phyloP scores from a whole-genome alignment of 2,797 vertebrate species.

The Danio aesculapii region DNA sequence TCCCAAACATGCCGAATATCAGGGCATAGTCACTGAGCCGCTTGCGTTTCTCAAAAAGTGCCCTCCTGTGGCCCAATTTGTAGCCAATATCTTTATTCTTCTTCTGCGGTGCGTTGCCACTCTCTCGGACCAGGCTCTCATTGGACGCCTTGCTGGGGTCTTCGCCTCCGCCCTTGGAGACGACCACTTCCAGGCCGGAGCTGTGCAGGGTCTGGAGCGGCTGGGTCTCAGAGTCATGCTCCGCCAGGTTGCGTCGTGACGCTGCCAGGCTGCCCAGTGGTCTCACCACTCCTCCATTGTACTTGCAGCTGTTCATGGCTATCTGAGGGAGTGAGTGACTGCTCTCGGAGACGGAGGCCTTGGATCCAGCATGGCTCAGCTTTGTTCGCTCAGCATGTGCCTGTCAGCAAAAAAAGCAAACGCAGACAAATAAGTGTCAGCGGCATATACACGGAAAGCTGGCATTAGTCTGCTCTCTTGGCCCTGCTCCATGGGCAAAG shows the following conservation, averaged over 20 bases:
- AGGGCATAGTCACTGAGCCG: conserved; percentile 94
- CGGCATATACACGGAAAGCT: conserved; percentile 58
- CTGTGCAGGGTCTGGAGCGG: conserved; percentile 83
- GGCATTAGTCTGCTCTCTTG: conserved; percentile 34
- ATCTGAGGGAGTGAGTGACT: conserved; percentile 84
- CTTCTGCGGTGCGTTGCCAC: conserved; percentile 72
- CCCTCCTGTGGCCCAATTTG: conserved; percentile 90
- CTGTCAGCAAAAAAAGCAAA: conserved; percentile 70
- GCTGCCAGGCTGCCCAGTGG: conserved; percentile 85
- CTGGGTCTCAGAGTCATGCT: conserved; percentile 85
- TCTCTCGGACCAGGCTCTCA: conserved; percentile 75
- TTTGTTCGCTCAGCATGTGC: conserved; percentile 79
- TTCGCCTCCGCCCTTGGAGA: conserved; percentile 82
- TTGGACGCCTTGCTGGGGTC: conserved; percentile 80
- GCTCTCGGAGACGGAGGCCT: conserved; percentile 81
- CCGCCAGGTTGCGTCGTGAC: conserved; percentile 80
- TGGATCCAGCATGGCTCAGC: conserved; percentile 91
- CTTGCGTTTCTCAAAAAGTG: conserved; percentile 93
- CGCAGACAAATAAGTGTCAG: conserved; percentile 56
- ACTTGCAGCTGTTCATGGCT: conserved; percentile 95
- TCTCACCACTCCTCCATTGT: conserved; percentile 90
- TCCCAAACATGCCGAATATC: conserved; percentile 97
- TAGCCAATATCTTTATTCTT: conserved; percentile 89
- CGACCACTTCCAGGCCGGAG: conserved; percentile 88
- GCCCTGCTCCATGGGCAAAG: conserved; percentile 27